Percentiles rank a stretch among this genome's conserved stretches.
Conservation (phyloP, 2,888 invertebrate species). For the Hemithea aestivaria region DNA sequence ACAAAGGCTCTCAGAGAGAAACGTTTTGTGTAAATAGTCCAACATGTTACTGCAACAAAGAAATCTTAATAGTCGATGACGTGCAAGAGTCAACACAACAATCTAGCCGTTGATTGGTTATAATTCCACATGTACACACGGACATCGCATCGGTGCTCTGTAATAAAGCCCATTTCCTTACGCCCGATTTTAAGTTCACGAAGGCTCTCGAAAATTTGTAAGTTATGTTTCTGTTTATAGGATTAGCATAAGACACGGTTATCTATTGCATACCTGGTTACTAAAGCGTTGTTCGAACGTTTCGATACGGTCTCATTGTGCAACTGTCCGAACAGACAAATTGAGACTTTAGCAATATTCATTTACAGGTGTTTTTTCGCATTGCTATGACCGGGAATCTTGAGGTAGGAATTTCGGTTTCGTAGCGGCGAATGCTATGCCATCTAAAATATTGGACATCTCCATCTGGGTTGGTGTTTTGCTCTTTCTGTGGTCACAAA, state of each 20-base stretch:
- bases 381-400: slow-evolving; percentile 47
- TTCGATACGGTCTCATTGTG: slow-evolving; percentile 58
- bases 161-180: slow-evolving; percentile 49
- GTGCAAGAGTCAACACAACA: slow-evolving; percentile 74
- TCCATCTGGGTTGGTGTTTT: slow-evolving; percentile 75
- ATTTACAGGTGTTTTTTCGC: slow-evolving; percentile 49
- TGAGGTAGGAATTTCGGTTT: slow-evolving; percentile 70
- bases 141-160: slow-evolving; percentile 39
- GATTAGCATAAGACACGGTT: slow-evolving; percentile 74
- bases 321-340: slow-evolving; percentile 37
- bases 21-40: slow-evolving; percentile 78
- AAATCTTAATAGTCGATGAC: slow-evolving; percentile 78
- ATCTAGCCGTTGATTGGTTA: slow-evolving; percentile 73
- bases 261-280: slow-evolving; percentile 73
- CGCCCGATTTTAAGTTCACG: slow-evolving; percentile 39
- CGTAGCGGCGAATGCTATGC: slow-evolving; percentile 76
- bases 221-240: slow-evolving; percentile 65
- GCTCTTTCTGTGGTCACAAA: slow-evolving; percentile 71
- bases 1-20: slow-evolving; percentile 64
- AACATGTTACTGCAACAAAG: slow-evolving; percentile 78
- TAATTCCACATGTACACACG: slow-evolving; percentile 56
- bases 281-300: slow-evolving; percentile 68
- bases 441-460: slow-evolving; percentile 80
- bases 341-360: slow-evolving; percentile 45
- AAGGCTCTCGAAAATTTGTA: slow-evolving; percentile 69